A percentile compares a stretch with the other conserved stretches of the same genome.
Conservation (phyloP, 2,888 invertebrate species). For the Agrotis puta region DNA sequence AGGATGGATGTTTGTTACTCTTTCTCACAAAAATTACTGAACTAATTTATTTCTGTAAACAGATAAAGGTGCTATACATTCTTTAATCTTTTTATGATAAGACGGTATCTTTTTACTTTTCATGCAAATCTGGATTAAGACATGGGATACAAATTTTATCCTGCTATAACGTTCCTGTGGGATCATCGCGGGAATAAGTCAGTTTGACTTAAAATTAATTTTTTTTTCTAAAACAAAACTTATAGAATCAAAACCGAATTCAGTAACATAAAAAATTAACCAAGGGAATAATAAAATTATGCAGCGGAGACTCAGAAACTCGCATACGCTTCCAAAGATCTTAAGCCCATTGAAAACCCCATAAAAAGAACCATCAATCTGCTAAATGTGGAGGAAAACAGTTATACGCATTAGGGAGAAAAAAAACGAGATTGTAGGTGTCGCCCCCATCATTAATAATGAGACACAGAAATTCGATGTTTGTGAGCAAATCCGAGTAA, state of each 20-base stretch:
- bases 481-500: conserved; percentile 65
- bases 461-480: conserved; percentile 56
- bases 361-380: conserved; percentile 60
- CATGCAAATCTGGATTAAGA: too few relatives aligned
- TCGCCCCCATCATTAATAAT: conserved; percentile 66
- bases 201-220: too few relatives aligned
- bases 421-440: conserved; percentile 57
- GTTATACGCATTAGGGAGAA: conserved; percentile 50
- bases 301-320: conserved; percentile 11
- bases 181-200: too few relatives aligned
- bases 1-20: too few relatives aligned
- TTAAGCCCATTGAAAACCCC: conserved; percentile 50
- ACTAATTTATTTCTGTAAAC: too few relatives aligned
- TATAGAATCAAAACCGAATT: not conserved
- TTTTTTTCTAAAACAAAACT: too few relatives aligned
- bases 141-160: too few relatives aligned
- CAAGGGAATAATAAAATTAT: conserved; percentile 27
- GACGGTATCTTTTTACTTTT: too few relatives aligned
- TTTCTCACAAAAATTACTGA: too few relatives aligned
- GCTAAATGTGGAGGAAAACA: conserved; percentile 47
- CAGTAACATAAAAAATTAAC: conserved; percentile 27
- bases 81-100: too few relatives aligned
- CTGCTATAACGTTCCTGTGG: too few relatives aligned
- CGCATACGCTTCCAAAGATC: conserved; percentile 27
- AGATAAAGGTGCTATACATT: too few relatives aligned